Base-by-base conservation (phyloP, 30 jellyfish, hydroid and myxozoan genomes). In the Turritopsis dohrnii region DNA sequence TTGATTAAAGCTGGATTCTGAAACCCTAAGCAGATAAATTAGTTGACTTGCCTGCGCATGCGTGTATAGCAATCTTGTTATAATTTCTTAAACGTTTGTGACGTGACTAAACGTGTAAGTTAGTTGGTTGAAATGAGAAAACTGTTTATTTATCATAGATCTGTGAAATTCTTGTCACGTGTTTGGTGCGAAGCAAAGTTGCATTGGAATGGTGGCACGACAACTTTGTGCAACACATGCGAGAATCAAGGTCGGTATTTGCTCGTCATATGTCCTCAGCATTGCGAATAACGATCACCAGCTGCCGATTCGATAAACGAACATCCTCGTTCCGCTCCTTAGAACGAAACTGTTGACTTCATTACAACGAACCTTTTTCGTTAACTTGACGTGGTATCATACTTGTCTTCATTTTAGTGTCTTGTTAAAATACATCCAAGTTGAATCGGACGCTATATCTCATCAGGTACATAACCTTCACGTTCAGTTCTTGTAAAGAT, bases 241-340 rank as follows among this genome's bases (percentile, higher is more conserved):
- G 87, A 71, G 84, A 85, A 27, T 90, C 97, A 1, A 76, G 97
- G 97, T 85, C 71, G 21, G 88, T 29, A 79, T n/a, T 18, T 8
- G 9, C 9, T 21, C 17, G 25, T 0, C 41, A 19, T 72, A 0
- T 19, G 81, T 72, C 81, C 41, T n/a, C n/a, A 17, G n/a, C 20
- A 60, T 60, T 17, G n/a, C n/a, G n/a, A n/a, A n/a, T n/a, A n/a
- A n/a, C n/a, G n/a, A n/a, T n/a, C n/a, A n/a, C n/a, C 41, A 72
- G 41, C 29, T n/a, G 29, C 24, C 20, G 0, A 18, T 26, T 0
- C 0, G 20, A 60, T 18, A 60, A 60, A 60, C 22, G 73, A 60
- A 60, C 19, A 23, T 0, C 73, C 73, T 60, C 22, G 72, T 54
- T 16, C n/a, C n/a, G 72, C 22, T 60, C 73, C 19, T 18, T 60